Conservation (phyloP, 2,797 vertebrate species). For the Danionella dracula region DNA sequence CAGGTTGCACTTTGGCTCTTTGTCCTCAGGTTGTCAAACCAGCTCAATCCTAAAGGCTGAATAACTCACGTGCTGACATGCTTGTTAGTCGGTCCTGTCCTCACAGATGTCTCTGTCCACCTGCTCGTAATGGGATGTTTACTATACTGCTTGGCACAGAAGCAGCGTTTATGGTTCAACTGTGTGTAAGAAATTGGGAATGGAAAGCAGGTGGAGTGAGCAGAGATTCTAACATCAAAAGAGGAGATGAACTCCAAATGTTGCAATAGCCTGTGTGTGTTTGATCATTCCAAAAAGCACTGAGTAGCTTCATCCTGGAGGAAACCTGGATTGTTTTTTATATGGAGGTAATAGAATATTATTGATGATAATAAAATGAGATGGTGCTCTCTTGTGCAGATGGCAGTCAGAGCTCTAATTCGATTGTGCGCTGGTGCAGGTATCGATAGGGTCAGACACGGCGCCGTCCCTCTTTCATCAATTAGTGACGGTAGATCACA, state of each 20-base stretch:
- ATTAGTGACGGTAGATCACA: constrained; percentile 1
- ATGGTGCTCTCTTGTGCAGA: neutral
- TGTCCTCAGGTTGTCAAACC: constrained; percentile 18
- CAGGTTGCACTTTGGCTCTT: constrained; percentile 10
- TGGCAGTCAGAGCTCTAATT: constrained; percentile 1
- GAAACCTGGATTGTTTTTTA: constrained; percentile 3
- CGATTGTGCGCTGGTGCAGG: neutral
- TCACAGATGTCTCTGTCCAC: constrained; percentile 7
- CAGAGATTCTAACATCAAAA: neutral
- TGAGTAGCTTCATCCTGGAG: neutral
- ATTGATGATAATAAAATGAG: constrained; percentile 2
- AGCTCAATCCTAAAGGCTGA: neutral
- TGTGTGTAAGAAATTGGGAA: neutral
- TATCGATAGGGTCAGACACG: neutral
- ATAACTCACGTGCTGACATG: constrained; percentile 19
- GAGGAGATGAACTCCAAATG: neutral
- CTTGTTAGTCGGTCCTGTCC: constrained; percentile 9
- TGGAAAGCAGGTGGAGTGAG: neutral
- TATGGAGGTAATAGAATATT: constrained; percentile 5
- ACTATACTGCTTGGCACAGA: constrained; percentile 24
- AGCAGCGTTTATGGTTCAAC: constrained; percentile 5
- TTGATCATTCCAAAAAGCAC: neutral
- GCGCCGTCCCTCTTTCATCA: neutral
- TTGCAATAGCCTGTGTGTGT: neutral
- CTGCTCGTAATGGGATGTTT: constrained; percentile 30